Evolutionary conservation across 2,888 invertebrate genomes (phyloP).

Genomic region (Troglohyphantes excavatus): DNA sequence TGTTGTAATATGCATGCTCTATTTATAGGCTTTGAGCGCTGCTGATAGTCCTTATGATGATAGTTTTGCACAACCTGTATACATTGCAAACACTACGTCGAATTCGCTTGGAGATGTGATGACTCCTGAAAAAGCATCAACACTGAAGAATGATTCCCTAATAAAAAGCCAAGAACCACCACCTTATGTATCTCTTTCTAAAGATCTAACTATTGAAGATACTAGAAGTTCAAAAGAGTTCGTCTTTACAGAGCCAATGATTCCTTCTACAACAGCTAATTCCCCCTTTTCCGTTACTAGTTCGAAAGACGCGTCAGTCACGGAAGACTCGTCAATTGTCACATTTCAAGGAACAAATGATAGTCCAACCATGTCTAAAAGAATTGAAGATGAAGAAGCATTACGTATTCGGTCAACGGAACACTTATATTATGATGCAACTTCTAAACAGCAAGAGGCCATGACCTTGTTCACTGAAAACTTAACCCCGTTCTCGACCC

Average conservation of each 20-base stretch:
- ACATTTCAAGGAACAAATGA: not conserved
- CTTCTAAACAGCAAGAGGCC: not conserved
- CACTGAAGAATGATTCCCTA: not conserved
- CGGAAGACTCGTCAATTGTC: not conserved
- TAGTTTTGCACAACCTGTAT: not conserved
- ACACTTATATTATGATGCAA: not conserved
- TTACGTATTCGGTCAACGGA: not conserved
- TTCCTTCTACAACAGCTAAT: not conserved
- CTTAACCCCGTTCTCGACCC: not conserved
- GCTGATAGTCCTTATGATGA: not conserved
- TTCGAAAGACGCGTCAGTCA: not conserved
- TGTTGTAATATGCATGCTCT: not conserved
- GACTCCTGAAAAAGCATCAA: not conserved
- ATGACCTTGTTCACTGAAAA: not conserved
- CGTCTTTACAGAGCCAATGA: not conserved
- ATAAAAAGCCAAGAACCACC: not conserved
- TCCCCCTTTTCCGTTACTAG: not conserved
- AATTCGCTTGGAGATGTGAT: not conserved
- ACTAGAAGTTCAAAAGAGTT: not conserved
- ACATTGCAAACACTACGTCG: not conserved
- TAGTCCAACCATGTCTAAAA: not conserved
- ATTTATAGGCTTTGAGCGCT: slow-evolving; percentile 8
- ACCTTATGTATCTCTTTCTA: slow-evolving; percentile 6
- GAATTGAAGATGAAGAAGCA: not conserved
- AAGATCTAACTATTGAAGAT: slow-evolving; percentile 2